Percentiles rank a stretch among this genome's conserved stretches.
Conservation (phyloP, 2,113 vertebrate species). For the Thermophis baileyi region DNA sequence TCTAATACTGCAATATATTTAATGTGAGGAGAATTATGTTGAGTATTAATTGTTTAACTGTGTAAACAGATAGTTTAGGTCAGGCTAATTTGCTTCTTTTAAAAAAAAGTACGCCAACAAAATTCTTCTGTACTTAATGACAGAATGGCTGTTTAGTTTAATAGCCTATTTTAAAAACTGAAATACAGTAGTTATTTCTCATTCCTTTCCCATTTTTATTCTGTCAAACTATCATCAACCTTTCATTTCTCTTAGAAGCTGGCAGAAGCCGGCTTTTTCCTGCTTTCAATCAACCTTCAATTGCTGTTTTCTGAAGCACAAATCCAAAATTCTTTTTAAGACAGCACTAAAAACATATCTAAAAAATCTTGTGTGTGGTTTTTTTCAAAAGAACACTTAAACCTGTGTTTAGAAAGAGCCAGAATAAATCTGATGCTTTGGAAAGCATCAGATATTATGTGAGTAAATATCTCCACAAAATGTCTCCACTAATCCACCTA, state of each 20-base stretch:
- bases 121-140: not conserved
- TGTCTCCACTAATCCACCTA: not conserved
- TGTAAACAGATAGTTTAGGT: not conserved
- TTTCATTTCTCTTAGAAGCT: not conserved
- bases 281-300: not conserved
- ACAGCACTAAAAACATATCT: not conserved
- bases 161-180: not conserved
- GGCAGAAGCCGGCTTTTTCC: not conserved
- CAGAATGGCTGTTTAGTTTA: not conserved
- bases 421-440: not conserved
- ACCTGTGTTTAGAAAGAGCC: not conserved
- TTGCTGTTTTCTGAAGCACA: not conserved
- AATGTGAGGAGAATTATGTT: not conserved
- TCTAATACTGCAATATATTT: not conserved
- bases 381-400: not conserved
- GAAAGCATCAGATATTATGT: not conserved
- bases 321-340: not conserved
- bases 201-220: not conserved
- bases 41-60: not conserved
- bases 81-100: not conserved
- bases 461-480: not conserved
- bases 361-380: not conserved
- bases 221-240: not conserved
- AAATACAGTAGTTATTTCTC: not conserved
- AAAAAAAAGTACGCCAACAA: not conserved